Evolutionary conservation across 92 coral and sea anemone species (phyloP).

Genomic region (Epizoanthus fatuus): DNA sequence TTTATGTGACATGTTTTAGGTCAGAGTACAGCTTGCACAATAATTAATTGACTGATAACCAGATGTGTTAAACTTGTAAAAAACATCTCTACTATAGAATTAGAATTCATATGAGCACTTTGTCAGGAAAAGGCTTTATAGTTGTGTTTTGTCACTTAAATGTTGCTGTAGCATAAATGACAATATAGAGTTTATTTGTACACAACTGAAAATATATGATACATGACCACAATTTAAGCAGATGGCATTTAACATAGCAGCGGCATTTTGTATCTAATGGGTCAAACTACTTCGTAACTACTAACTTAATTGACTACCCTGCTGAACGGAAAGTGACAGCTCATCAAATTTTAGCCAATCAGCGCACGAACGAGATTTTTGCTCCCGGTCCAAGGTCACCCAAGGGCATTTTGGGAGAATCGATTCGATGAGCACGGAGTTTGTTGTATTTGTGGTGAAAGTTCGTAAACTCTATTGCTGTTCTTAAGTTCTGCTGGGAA

Average conservation of each 20-base stretch:
- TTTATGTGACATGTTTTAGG: too few relatives aligned
- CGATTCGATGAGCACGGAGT: background rate
- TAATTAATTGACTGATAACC: too few relatives aligned
- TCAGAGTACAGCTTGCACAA: too few relatives aligned
- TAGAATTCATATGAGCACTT: background rate
- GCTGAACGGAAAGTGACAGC: background rate
- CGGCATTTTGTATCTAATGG: background rate
- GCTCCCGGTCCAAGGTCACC: background rate
- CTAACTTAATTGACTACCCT: background rate
- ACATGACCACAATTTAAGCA: background rate
- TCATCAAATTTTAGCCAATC: too few relatives aligned
- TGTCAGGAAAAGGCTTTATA: constrained; percentile 14
- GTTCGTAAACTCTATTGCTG: too few relatives aligned
- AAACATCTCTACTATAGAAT: too few relatives aligned
- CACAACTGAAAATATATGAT: background rate
- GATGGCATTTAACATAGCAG: background rate
- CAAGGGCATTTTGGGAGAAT: background rate
- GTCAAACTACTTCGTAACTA: constrained; percentile 13
- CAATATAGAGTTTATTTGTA: background rate
- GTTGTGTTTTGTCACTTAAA: constrained; percentile 9
- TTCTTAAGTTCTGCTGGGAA: too few relatives aligned
- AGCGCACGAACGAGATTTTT: background rate
- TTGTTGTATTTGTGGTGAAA: too few relatives aligned
- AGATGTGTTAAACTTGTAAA: too few relatives aligned
- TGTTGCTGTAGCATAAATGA: background rate